A percentile compares a stretch with the other conserved stretches of the same genome.
These are phyloP conservation scores for Campoplex nolae DNA, from an alignment of 2,888 invertebrate species.

Conservation along the genomic window DNA sequence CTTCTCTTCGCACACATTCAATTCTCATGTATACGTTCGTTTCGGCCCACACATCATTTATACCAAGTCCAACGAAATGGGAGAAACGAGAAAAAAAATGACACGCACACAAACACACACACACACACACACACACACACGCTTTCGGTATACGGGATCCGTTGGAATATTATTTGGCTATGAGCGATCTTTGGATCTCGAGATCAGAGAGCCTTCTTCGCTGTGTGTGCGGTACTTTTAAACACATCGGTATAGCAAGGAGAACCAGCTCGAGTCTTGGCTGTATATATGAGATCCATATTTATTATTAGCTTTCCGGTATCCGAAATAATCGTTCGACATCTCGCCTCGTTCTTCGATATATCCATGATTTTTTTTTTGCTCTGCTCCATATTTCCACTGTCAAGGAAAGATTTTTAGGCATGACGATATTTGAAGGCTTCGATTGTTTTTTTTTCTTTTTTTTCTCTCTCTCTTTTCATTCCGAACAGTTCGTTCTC, in stretches of 20 bases:
- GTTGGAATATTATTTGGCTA: slow-evolving; percentile 40
- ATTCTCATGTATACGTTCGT: not conserved
- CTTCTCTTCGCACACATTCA: slow-evolving; percentile 18
- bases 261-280: slow-evolving; percentile 5
- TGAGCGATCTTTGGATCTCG: slow-evolving; percentile 46
- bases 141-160: not conserved
- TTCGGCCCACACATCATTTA: slow-evolving; percentile 15
- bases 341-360: not conserved
- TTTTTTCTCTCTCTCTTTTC: too few relatives aligned
- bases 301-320: slow-evolving; percentile 53
- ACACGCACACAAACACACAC: slow-evolving; percentile 44
- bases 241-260: slow-evolving; percentile 10
- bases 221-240: not conserved
- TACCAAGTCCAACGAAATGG: not conserved
- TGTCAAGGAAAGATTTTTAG: slow-evolving; percentile 9
- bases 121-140: slow-evolving; percentile 1
- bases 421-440: not conserved
- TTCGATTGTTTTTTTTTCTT: not conserved
- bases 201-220: slow-evolving; percentile 2
- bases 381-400: not conserved
- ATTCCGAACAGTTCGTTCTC: not conserved
- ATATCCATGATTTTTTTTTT: not conserved
- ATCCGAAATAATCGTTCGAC: slow-evolving; percentile 25
- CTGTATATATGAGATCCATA: slow-evolving; percentile 29
- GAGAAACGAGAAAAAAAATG: slow-evolving; percentile 72